Evolutionary conservation across 1,140 invertebrate genomes (phyloP).

Genomic region (Ylistrum balloti): DNA sequence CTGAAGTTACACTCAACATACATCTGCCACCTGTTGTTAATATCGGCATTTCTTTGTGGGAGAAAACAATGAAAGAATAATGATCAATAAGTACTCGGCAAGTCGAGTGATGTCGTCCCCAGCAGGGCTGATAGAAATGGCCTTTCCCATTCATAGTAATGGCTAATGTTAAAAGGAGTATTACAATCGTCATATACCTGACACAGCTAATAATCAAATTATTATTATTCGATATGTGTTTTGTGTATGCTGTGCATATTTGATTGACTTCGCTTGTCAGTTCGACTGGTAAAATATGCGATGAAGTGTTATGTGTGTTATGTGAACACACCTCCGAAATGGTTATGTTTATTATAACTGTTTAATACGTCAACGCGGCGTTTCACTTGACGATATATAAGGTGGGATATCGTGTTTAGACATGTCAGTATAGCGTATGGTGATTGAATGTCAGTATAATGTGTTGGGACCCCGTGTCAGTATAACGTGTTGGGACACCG

Average conservation of each 20-base stretch:
- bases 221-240: background rate
- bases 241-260: background rate
- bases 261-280: background rate
- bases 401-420: too few relatives aligned
- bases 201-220: background rate
- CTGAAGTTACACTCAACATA: background rate
- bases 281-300: too few relatives aligned
- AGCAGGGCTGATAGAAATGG: background rate
- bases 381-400: too few relatives aligned
- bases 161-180: slow-evolving; percentile 27
- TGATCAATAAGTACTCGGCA: background rate
- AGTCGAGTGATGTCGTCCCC: slow-evolving; percentile 3
- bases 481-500: too few relatives aligned
- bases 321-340: too few relatives aligned
- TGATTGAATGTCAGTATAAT: too few relatives aligned
- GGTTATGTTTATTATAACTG: too few relatives aligned
- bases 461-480: too few relatives aligned
- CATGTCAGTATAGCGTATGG: too few relatives aligned
- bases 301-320: too few relatives aligned
- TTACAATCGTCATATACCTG: background rate
- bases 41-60: background rate
- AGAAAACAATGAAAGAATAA: background rate
- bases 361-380: too few relatives aligned
- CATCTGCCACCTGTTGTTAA: background rate
- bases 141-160: background rate